These are phyloP conservation scores for Ricordea florida DNA, from an alignment of 92 coral and sea anemone genomes.

Conservation along the genomic window DNA sequence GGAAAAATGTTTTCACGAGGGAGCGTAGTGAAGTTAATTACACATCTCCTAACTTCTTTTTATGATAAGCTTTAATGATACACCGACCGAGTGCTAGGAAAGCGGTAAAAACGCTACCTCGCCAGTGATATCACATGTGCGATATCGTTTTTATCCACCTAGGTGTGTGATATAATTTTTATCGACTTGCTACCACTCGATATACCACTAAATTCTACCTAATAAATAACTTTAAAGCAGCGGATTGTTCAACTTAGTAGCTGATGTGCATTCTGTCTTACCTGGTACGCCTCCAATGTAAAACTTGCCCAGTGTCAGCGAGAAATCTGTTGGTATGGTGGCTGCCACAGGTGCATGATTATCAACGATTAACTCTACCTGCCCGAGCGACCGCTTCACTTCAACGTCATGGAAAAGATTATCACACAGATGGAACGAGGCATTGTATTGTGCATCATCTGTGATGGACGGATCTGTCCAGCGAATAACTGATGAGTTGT, in stretches of 20 bases:
- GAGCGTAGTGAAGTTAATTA: no score
- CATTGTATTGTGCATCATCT: conserved; percentile 61
- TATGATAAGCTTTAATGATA: no score
- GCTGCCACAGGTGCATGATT: conserved; percentile 22
- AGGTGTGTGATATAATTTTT: background rate
- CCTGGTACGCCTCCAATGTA: conserved; percentile 97
- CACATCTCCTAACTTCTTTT: no score
- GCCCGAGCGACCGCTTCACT: conserved; percentile 32
- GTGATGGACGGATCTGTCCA: conserved; percentile 89
- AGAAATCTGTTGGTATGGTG: conserved; percentile 37
- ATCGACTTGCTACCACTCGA: no score
- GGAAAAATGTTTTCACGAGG: no score
- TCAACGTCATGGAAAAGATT: conserved; percentile 78
- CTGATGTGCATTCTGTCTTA: background rate
- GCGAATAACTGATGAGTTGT: conserved; percentile 45
- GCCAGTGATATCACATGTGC: no score
- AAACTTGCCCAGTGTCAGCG: conserved; percentile 61
- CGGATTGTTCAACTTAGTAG: background rate
- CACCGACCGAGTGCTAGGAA: no score
- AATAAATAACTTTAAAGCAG: background rate
- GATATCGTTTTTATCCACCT: no score
- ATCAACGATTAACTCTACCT: conserved; percentile 68
- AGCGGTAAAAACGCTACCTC: no score
- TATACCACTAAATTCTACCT: background rate
- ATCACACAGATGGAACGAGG: conserved; percentile 89